These are phyloP conservation scores for Eupristina koningsbergeri DNA, from an alignment of 1,140 invertebrate species.

Conservation along the genomic window DNA sequence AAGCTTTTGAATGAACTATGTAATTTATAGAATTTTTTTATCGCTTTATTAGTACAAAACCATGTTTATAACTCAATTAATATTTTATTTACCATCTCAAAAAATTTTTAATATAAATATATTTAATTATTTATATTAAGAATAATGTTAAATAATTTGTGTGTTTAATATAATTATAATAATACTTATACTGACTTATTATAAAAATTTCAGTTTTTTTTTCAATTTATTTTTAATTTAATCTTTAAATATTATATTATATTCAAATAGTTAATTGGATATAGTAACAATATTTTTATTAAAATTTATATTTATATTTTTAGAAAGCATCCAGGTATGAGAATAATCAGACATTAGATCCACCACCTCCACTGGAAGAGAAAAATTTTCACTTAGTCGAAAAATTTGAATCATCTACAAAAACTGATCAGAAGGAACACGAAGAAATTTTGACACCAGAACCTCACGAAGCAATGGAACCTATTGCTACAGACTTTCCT, in stretches of 20 bases:
- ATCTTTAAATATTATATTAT: neutral
- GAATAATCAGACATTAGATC: conserved; percentile 62
- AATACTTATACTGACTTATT: neutral
- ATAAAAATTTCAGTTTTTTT: no score
- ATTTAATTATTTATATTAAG: neutral
- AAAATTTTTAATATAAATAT: conserved; percentile 34
- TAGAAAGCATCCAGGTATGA: conserved; percentile 68
- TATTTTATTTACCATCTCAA: neutral
- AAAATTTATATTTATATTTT: conserved; percentile 45
- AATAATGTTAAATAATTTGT: neutral
- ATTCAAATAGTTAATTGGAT: conserved; percentile 11
- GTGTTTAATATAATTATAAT: neutral
- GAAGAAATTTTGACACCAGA: conserved; percentile 49
- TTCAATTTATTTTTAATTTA: neutral
- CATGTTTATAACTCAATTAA: conserved; percentile 29
- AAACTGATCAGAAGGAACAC: conserved; percentile 41
- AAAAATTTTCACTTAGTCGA: conserved; percentile 56
- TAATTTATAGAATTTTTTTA: conserved; percentile 34
- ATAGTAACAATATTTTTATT: conserved; percentile 35
- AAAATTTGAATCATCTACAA: conserved; percentile 38
- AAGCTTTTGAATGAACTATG: conserved; percentile 50
- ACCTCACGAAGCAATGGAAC: conserved; percentile 47
- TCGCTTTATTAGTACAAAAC: conserved; percentile 43
- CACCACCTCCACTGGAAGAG: conserved; percentile 56
- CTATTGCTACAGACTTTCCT: conserved; percentile 44